phyloP scores from a whole-genome alignment of 2,113 vertebrate species.

The Eudorcas thomsonii region DNA sequence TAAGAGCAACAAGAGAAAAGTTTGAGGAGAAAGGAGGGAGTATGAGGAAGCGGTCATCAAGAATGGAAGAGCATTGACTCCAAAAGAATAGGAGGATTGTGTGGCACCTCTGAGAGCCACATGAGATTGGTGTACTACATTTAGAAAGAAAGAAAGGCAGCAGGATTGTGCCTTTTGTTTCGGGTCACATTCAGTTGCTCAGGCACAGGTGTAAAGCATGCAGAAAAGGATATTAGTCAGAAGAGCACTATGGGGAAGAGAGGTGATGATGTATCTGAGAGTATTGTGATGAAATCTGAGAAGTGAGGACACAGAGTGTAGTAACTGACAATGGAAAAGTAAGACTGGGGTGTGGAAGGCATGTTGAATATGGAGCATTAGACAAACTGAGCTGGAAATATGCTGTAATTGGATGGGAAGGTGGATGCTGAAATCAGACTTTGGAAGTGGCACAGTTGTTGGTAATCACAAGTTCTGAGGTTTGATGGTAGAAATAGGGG shows the following conservation, averaged over 20 bases:
- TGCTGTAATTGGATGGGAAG: too few relatives aligned
- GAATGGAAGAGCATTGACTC: not conserved
- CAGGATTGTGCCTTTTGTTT: not conserved
- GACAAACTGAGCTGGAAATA: not conserved
- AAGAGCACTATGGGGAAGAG: not conserved
- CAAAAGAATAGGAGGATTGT: not conserved
- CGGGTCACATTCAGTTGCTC: not conserved
- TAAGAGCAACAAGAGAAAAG: not conserved
- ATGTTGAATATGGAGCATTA: too few relatives aligned
- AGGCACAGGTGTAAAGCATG: not conserved
- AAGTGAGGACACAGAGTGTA: not conserved
- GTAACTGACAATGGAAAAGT: not conserved
- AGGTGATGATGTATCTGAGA: not conserved
- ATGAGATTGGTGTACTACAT: not conserved
- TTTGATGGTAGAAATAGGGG: not conserved
- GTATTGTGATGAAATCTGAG: not conserved
- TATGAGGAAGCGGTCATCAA: not conserved
- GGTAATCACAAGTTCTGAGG: not conserved
- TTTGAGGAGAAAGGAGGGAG: not conserved
- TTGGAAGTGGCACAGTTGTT: not conserved
- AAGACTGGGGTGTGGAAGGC: not conserved
- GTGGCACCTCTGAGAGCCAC: not conserved
- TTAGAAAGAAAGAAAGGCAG: not conserved
- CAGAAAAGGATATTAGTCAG: not conserved
- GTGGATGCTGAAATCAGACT: not conserved